Conservation (phyloP, 2,797 vertebrate genomes). For the Smutsia temminckii region DNA sequence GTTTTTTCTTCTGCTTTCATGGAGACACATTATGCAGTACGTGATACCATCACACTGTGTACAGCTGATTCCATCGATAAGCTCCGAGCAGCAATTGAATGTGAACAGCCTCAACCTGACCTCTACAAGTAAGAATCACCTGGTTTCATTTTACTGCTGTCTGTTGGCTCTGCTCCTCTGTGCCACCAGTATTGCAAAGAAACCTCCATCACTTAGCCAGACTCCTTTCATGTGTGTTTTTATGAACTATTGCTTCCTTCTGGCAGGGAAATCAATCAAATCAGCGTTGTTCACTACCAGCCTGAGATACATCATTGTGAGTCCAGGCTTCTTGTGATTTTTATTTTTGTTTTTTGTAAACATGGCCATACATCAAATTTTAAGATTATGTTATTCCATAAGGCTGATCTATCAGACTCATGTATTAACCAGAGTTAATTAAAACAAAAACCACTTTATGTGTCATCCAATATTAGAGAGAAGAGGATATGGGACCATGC, state of each 20-base stretch:
- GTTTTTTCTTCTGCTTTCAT: conserved; percentile 50
- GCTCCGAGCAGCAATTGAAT: conserved; percentile 95
- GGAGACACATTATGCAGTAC: conserved; percentile 95
- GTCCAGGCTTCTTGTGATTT: neutral
- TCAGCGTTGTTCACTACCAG: conserved; percentile 58
- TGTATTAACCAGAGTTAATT: conserved; percentile 47
- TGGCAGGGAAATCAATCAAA: conserved; percentile 60
- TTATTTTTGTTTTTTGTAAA: conserved; percentile 62
- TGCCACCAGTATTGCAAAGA: conserved; percentile 9
- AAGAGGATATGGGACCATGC: neutral
- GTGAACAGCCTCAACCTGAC: conserved; percentile 97
- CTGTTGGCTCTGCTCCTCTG: neutral
- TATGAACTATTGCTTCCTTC: conserved; percentile 58
- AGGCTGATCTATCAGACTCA: conserved; percentile 3
- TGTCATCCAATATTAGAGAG: neutral
- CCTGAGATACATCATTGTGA: conserved; percentile 51
- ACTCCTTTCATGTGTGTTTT: conserved; percentile 52
- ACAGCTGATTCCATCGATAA: conserved; percentile 89
- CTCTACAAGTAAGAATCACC: conserved; percentile 95
- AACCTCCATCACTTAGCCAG: conserved; percentile 42
- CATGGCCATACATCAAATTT: conserved; percentile 19
- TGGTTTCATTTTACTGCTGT: neutral
- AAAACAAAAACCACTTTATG: conserved; percentile 34
- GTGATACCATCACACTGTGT: conserved; percentile 86
- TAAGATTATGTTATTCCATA: neutral